Evolutionary conservation across 2,113 vertebrate species (phyloP), one percentile per base, ranked within the genome.

Genomic region (Ctenomys sociabilis): DNA sequence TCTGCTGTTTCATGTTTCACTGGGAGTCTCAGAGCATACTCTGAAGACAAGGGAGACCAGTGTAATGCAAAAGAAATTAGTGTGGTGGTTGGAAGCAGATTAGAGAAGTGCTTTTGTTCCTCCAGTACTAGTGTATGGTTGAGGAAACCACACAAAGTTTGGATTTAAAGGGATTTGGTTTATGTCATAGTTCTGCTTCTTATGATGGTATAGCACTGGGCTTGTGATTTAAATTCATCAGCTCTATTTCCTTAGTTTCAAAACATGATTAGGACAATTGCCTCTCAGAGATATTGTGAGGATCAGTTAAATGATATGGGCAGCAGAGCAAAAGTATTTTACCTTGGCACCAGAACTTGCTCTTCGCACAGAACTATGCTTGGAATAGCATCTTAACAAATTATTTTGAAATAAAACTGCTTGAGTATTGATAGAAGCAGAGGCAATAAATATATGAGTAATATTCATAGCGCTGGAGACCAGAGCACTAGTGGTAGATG

Each of bases 191-290:
- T 64, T 86, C n/a, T 73, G 26, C n/a, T 57, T 81, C 24, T 92
- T 90, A 81, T 52, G n/a, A 43, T 35, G 16, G 11, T 10, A 68
- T 89, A 40, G 26, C 8, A 11, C 66, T 80, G 30, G 81, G 85
- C 81, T 45, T 73, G 73, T 85, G n/a, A 43, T 28, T 94, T 91
- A 68, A 81, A 85, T n/a, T 82, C 80, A 81, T n/a, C 13, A 73
- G n/a, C 16, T 52, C 1, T 43, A 32, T 81, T 81, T 90, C 57
- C 45, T 86, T 75, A 52, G 78, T 86, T 93, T 68, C 32, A 81
- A 73, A 85, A 72, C 45, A 85, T 54, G 14, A 35, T 70, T 84
- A 84, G 70, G 90, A 85, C 14, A 94, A 78, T 32, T 77, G 61
- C 35, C 17, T 63, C 61, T 92, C 26, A 68, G 28, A 59, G 10